Evolutionary conservation across 2,888 invertebrate species (phyloP).

Genomic region (Cerastis rubricosa): DNA sequence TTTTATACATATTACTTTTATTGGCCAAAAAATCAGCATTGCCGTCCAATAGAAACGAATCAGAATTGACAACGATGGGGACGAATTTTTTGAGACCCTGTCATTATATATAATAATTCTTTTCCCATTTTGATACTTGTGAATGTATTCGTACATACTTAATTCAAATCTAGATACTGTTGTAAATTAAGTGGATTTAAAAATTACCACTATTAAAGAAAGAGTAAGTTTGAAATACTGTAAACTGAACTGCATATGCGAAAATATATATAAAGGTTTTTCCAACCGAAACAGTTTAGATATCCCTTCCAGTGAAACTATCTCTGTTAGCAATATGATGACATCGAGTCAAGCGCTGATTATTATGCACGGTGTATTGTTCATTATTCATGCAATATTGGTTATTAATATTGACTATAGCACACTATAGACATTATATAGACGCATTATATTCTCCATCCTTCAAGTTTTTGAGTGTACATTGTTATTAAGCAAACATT

Average conservation of each 20-base stretch:
- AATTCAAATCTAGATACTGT: too few species aligned
- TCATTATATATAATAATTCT: too few species aligned
- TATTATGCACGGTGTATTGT: constrained; percentile 4
- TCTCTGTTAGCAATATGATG: background rate
- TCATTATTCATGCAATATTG: background rate
- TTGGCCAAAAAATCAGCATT: too few species aligned
- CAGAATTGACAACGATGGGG: too few species aligned
- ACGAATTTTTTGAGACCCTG: too few species aligned
- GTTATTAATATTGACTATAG: constrained; percentile 12
- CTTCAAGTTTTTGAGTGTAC: background rate
- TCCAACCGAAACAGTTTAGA: background rate
- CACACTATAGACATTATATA: background rate
- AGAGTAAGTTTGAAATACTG: background rate
- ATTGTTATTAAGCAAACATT: constrained; percentile 18
- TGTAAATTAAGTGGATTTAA: background rate
- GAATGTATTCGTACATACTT: too few species aligned
- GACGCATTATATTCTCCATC: background rate
- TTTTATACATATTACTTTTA: too few species aligned
- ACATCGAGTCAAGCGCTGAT: constrained; percentile 1
- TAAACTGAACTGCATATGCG: background rate
- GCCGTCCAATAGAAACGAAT: too few species aligned
- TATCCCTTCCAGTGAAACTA: background rate
- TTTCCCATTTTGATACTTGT: too few species aligned
- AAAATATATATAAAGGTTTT: background rate
- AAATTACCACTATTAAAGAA: background rate